A percentile compares a stretch with the other conserved stretches of the same genome.
phyloP scores from a whole-genome alignment of 1,140 invertebrate genomes.

The Hyphantria cunea region DNA sequence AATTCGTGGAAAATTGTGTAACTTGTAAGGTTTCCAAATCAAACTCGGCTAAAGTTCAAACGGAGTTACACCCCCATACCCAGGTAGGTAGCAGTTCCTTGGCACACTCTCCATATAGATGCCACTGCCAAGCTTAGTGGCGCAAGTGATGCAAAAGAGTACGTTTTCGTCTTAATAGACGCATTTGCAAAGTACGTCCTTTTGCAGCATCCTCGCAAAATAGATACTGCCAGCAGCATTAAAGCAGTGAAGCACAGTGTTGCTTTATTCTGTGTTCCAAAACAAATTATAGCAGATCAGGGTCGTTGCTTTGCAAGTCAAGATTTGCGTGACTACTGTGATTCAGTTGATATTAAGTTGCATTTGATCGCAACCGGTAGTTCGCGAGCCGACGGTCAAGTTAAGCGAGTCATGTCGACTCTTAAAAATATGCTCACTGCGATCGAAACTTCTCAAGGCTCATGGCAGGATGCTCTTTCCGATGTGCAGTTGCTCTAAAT shows the following conservation, averaged over 20 bases:
- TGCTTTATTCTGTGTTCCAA: slow-evolving; percentile 42
- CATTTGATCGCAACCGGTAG: slow-evolving; percentile 45
- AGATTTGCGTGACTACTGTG: slow-evolving; percentile 45
- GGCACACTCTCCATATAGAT: slow-evolving; percentile 30
- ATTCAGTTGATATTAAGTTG: slow-evolving; percentile 32
- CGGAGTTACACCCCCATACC: slow-evolving; percentile 21
- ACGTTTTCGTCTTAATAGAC: slow-evolving; percentile 31
- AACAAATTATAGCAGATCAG: slow-evolving; percentile 48
- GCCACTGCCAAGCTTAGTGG: slow-evolving; percentile 31
- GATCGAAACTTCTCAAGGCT: slow-evolving; percentile 37
- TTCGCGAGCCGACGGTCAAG: slow-evolving; percentile 39
- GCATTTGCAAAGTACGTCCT: slow-evolving; percentile 36
- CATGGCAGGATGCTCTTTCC: slow-evolving; percentile 48
- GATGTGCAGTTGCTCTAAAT: slow-evolving; percentile 52
- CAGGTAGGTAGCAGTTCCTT: slow-evolving; percentile 3
- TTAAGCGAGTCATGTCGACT: slow-evolving; percentile 50
- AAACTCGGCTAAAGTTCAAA: no score
- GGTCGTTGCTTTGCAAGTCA: slow-evolving; percentile 43
- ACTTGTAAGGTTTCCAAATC: slow-evolving; percentile 21
- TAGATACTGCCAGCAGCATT: slow-evolving; percentile 18
- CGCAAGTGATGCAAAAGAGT: slow-evolving; percentile 27
- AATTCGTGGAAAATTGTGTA: slow-evolving; percentile 48
- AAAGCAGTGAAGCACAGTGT: slow-evolving; percentile 28
- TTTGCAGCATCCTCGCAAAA: slow-evolving; percentile 39
- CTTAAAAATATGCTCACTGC: slow-evolving; percentile 36